Base-by-base conservation (phyloP, 2,113 vertebrate genomes). In the Bubo scandiacus region DNA sequence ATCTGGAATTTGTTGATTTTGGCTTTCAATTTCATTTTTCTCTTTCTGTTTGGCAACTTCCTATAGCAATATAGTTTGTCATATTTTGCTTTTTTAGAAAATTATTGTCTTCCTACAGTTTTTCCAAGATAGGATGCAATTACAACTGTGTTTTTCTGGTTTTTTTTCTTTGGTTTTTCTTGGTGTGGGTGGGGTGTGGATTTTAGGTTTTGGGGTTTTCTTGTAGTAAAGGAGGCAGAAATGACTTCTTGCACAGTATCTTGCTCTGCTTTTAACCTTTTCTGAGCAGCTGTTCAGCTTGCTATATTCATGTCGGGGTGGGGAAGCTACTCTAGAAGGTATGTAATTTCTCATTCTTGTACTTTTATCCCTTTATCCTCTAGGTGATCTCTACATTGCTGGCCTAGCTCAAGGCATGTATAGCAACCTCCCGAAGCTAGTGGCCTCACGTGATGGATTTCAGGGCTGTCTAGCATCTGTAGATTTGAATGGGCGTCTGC, bases 401-500 rank as follows among this genome's bases (percentile, higher is more conserved):
- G 99, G 99, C 61, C 97, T 99, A 68, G 99, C 98, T 54, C 99
- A 99, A 82, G 99, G 99, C 97, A 99, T 99, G 99, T 99, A 99
- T 45, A 98, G 98, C 94, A 99, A 96, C 96, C 98, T 99, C 4
- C 99, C 99, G 0, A 99, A 99, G 88, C 98, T 99, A 3, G 99
- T 99, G 95, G 99, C 99, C 16, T 99, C 99, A 36, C 98, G 99
- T 42, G 99, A 99, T 81, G 99, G 99, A 61, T 99, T 99, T 97
- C 99, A 99, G 95, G 99, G 99, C 84, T 99, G 99, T 40, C 96
- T 99, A 96, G 99, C 99, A 1, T 99, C 99, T 0, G 99, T 99
- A 91, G 99, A 99, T 96, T 98, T 99, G 92, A 99, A 99, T 6
- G 99, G 99, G 4, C 99, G 99, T 30, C 98, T 99, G 25, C 99